Percentiles rank a stretch among this genome's conserved stretches.
phyloP scores from a whole-genome alignment of 2,797 vertebrate species.

The Nannoperca australis region DNA sequence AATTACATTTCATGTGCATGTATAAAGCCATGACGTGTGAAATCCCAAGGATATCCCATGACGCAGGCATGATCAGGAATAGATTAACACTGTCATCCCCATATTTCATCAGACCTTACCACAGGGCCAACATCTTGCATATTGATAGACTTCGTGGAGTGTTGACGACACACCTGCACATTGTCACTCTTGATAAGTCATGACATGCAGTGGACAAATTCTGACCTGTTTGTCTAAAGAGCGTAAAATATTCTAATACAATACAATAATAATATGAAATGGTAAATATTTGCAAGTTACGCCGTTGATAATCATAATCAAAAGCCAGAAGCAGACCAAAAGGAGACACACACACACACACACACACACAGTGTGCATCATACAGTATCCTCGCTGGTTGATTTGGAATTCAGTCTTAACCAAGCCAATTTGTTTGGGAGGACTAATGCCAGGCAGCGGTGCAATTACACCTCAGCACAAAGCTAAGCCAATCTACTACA shows the following conservation, averaged over 20 bases:
- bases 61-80: constrained; percentile 64
- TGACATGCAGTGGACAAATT: background rate
- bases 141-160: constrained; percentile 44
- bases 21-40: constrained; percentile 35
- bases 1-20: constrained; percentile 60
- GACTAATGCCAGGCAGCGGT: constrained; percentile 73
- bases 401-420: constrained; percentile 49
- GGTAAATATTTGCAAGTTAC: background rate
- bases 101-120: constrained; percentile 5
- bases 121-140: constrained; percentile 49
- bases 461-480: constrained; percentile 68
- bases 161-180: background rate
- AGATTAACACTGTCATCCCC: constrained; percentile 41
- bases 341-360: constrained; percentile 7
- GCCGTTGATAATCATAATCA: background rate
- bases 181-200: background rate
- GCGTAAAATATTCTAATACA: background rate
- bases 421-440: constrained; percentile 65
- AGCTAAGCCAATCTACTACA: constrained; percentile 61
- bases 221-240: constrained; percentile 32
- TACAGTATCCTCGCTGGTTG: constrained; percentile 32
- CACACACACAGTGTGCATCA: constrained; percentile 5
- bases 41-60: constrained; percentile 67
- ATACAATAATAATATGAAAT: background rate
- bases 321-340: constrained; percentile 4